Conservation (phyloP, 2,113 vertebrate species). For the Nerophis ophidion region DNA sequence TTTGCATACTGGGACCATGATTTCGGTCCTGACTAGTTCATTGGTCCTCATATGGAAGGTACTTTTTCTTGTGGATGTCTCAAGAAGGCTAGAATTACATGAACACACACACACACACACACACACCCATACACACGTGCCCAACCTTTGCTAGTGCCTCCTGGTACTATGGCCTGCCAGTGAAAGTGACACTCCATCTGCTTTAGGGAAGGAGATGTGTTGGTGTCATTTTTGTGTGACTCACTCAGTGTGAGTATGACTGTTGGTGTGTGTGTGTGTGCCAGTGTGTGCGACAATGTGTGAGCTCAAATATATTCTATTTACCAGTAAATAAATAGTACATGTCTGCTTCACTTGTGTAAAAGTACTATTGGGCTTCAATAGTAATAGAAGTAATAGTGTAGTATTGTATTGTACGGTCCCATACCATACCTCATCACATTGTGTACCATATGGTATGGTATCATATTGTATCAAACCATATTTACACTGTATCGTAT, state of each 20-base stretch:
- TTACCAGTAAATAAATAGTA: too few species aligned
- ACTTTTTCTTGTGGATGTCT: too few species aligned
- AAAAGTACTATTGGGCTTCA: too few species aligned
- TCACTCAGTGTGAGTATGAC: constrained; percentile 2
- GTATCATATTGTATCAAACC: background rate
- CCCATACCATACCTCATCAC: background rate
- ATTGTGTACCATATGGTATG: background rate
- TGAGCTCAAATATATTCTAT: background rate
- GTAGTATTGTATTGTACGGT: background rate
- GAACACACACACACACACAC: background rate
- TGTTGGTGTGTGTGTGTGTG: constrained; percentile 3
- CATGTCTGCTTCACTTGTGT: too few species aligned
- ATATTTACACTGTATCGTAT: background rate
- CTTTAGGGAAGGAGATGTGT: constrained; percentile 23
- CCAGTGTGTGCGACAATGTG: background rate
- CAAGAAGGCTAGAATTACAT: too few species aligned
- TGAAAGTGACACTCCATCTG: constrained; percentile 20
- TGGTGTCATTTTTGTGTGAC: constrained; percentile 6
- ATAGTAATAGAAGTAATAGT: background rate
- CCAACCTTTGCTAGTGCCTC: constrained; percentile 16
- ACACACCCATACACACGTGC: constrained; percentile 2
- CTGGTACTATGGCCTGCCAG: constrained; percentile 19
- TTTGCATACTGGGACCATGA: too few species aligned
- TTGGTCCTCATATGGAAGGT: too few species aligned
- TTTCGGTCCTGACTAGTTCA: too few species aligned